Evolutionary conservation across 30 jellyfish, hydroid and myxozoan species (phyloP).

Genomic region (Morbakka virulenta): DNA sequence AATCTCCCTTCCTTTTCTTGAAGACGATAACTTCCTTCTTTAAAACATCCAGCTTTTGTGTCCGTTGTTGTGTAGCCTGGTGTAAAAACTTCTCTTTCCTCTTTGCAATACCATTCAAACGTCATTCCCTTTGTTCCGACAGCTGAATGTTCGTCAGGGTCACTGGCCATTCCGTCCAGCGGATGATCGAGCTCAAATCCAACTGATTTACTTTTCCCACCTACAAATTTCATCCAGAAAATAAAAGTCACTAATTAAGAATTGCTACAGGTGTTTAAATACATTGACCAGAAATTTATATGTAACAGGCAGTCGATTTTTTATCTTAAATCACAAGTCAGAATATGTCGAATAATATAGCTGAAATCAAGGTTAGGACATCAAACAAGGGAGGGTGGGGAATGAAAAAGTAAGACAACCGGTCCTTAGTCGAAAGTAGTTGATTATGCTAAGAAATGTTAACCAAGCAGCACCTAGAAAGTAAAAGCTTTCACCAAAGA

Average conservation of each 20-base stretch:
- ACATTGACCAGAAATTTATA: too few species aligned
- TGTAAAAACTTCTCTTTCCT: constrained; percentile 46
- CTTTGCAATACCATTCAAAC: constrained; percentile 81
- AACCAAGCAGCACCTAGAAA: too few species aligned
- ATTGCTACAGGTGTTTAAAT: too few species aligned
- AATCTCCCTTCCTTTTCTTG: neutral
- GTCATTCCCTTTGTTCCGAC: constrained; percentile 43
- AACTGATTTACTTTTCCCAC: constrained; percentile 90
- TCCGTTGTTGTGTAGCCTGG: constrained; percentile 10
- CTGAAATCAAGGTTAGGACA: too few species aligned
- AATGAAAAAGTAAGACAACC: too few species aligned
- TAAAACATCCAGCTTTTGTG: constrained; percentile 72
- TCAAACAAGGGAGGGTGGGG: too few species aligned
- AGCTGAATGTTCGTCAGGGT: constrained; percentile 71
- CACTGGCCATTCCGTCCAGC: constrained; percentile 77
- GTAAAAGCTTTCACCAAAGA: too few species aligned
- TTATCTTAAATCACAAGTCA: too few species aligned
- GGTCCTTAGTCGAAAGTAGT: too few species aligned
- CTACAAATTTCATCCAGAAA: constrained; percentile 6
- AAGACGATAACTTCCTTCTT: constrained; percentile 53
- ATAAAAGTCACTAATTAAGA: neutral
- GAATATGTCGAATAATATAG: too few species aligned
- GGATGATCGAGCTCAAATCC: constrained; percentile 55
- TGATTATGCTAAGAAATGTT: too few species aligned
- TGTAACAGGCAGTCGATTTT: too few species aligned